A percentile compares a stretch with the other conserved stretches of the same genome.
phyloP scores from a whole-genome alignment of 2,113 vertebrate species.

The Peromyscus leucopus region DNA sequence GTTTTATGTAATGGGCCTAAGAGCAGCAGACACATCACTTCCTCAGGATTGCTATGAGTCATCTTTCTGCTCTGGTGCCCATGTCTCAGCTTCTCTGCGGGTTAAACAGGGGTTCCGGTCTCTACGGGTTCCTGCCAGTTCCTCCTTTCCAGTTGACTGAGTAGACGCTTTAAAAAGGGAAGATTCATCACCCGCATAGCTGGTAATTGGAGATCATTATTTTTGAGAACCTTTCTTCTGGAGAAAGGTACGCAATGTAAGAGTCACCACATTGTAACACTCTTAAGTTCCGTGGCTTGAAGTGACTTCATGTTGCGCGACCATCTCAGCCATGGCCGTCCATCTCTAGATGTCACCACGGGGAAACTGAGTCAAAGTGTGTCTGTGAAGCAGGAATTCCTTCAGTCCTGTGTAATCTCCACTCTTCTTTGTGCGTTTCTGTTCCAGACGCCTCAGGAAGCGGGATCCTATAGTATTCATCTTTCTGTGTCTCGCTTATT shows the following conservation, averaged over 20 bases:
- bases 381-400: background rate
- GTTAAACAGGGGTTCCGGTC: slow-evolving; percentile 23
- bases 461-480: background rate
- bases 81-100: background rate
- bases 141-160: slow-evolving; percentile 34
- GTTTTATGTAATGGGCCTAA: background rate
- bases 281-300: background rate
- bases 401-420: background rate
- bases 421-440: background rate
- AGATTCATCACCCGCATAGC: background rate
- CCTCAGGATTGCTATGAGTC: slow-evolving; percentile 5
- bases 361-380: background rate
- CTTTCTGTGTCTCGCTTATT: slow-evolving; percentile 38
- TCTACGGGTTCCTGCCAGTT: slow-evolving; percentile 27
- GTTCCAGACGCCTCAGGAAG: background rate
- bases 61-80: slow-evolving; percentile 33
- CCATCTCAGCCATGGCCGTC: rapidly evolving
- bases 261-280: background rate
- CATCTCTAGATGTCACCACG: background rate
- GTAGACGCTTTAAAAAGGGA: slow-evolving; percentile 6
- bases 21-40: background rate
- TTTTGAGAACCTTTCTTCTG: background rate
- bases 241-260: background rate
- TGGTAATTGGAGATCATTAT: slow-evolving; percentile 19
- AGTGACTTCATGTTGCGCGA: rapidly evolving